phyloP scores from a whole-genome alignment of 2,888 invertebrate genomes.

The Saturnia japonica region DNA sequence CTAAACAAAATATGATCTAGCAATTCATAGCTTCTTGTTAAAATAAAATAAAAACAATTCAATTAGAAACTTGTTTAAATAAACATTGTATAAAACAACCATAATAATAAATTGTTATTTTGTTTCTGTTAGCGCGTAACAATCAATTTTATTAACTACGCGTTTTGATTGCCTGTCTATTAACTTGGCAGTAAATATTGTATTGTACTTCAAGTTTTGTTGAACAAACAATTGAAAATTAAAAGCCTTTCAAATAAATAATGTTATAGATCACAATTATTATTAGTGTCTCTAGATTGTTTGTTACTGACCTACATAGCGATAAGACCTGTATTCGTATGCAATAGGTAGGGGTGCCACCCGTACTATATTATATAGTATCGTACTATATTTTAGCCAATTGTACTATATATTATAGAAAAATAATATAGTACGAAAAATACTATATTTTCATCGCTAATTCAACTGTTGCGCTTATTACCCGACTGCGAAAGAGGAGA shows the following conservation, averaged over 20 bases:
- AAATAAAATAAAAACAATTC: background rate
- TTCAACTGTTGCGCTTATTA: too few relatives aligned
- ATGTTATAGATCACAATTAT: background rate
- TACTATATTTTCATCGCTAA: too few relatives aligned
- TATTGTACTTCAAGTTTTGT: background rate
- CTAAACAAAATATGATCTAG: background rate
- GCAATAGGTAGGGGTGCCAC: too few relatives aligned
- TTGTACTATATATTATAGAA: too few relatives aligned
- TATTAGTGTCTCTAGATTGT: background rate
- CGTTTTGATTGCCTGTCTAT: slow-evolving; percentile 4
- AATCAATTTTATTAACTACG: background rate
- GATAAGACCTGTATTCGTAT: background rate
- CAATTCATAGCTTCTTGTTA: background rate
- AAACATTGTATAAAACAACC: background rate
- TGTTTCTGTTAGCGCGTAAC: background rate
- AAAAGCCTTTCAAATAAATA: background rate
- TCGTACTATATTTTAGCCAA: too few relatives aligned
- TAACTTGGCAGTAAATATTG: background rate
- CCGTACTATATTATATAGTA: too few relatives aligned
- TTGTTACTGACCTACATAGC: background rate
- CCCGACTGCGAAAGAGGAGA: too few relatives aligned
- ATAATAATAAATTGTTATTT: slow-evolving; percentile 2
- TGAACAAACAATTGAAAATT: background rate
- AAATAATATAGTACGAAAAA: too few relatives aligned
- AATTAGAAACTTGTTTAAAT: background rate